Evolutionary conservation across 2,797 vertebrate genomes (phyloP).

Genomic region (Catharus ustulatus): DNA sequence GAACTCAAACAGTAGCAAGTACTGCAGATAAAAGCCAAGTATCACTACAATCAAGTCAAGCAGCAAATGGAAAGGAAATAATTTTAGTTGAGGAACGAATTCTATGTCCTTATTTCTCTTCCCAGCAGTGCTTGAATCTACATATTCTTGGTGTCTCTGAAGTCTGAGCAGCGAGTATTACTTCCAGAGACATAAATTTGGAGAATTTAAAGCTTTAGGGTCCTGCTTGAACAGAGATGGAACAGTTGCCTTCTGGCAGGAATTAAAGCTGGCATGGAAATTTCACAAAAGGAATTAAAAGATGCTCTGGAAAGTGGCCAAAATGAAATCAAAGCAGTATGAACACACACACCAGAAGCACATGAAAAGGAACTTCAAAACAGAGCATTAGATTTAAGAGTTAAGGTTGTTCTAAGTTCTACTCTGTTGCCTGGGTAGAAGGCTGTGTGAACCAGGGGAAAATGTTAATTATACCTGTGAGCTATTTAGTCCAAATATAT

Average conservation of each 20-base stretch:
- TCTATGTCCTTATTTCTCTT: background rate
- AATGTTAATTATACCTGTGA: background rate
- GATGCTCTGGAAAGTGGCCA: slow-evolving; percentile 23
- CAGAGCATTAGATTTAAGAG: background rate
- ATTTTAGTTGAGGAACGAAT: background rate
- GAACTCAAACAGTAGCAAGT: background rate
- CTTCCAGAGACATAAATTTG: background rate
- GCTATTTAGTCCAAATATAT: background rate
- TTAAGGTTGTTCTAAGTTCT: background rate
- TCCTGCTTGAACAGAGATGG: background rate
- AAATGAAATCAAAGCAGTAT: slow-evolving; percentile 43
- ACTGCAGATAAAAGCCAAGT: background rate
- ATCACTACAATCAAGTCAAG: background rate
- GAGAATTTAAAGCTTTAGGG: slow-evolving; percentile 2
- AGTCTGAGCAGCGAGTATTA: background rate
- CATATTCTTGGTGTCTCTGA: background rate
- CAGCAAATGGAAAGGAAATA: background rate
- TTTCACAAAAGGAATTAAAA: slow-evolving; percentile 37
- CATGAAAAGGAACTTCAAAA: slow-evolving; percentile 1
- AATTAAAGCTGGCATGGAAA: slow-evolving; percentile 36
- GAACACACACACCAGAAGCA: background rate
- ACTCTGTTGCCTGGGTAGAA: background rate
- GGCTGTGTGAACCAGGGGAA: background rate
- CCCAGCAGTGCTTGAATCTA: background rate
- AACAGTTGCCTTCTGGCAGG: slow-evolving; percentile 19